These are phyloP conservation scores for Clunio marinus DNA, from an alignment of 2,888 invertebrate species.

Conservation along the genomic window DNA sequence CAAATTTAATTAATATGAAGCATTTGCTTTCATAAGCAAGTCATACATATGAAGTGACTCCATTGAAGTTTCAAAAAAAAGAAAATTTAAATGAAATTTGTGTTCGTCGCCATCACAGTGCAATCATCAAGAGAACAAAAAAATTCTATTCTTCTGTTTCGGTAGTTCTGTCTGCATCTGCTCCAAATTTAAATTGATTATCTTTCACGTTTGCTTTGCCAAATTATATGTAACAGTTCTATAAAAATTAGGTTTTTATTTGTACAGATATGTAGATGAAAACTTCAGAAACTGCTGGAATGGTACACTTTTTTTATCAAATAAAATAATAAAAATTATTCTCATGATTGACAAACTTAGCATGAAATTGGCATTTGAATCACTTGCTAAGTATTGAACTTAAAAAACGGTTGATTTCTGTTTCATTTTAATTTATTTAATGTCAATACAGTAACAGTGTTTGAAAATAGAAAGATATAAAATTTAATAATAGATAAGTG, in stretches of 20 bases:
- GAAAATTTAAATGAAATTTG: constrained; percentile 2
- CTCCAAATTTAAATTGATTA: background rate
- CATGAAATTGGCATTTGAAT: constrained; percentile 4
- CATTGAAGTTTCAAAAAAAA: background rate
- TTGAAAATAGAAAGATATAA: too few relatives aligned
- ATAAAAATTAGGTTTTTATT: background rate
- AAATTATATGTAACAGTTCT: background rate
- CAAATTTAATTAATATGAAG: constrained; percentile 34
- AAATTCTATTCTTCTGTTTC: background rate
- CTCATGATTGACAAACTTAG: too few relatives aligned
- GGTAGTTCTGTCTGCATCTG: background rate
- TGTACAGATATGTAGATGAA: background rate
- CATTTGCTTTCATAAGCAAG: constrained; percentile 1
- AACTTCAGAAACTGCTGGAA: background rate
- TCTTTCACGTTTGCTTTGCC: background rate
- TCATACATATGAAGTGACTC: background rate
- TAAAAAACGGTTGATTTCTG: too few relatives aligned
- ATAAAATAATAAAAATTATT: too few relatives aligned
- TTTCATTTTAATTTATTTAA: too few relatives aligned
- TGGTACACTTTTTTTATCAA: too few relatives aligned
- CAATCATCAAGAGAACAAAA: background rate
- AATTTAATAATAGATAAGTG: constrained; percentile 1
- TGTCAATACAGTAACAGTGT: too few relatives aligned
- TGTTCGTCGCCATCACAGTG: constrained; percentile 11
- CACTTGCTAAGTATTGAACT: too few relatives aligned